Evolutionary conservation across 2,888 invertebrate genomes (phyloP), one percentile per base, ranked within the genome.

Genomic region (Pyrrhopygopsis socrates): DNA sequence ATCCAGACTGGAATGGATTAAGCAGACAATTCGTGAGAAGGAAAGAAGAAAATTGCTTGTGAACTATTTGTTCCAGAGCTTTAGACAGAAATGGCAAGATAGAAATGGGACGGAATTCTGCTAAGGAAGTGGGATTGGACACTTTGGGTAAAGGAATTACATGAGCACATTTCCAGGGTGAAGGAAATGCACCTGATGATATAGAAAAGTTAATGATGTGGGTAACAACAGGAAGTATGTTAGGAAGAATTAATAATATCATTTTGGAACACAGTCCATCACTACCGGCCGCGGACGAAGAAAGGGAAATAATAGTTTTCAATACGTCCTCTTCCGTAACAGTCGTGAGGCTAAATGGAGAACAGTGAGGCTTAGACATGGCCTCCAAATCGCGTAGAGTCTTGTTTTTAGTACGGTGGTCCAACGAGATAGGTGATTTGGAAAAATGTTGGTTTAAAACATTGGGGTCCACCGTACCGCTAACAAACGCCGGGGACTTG

Each of bases 271-370:
- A 38, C 3, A 67, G 2, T 8, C 22, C 13, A 22, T n/a, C 41
- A 27, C 24, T 70, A 22, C 34, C 73, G 20, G 58, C 54, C 30
- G 54, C 54, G 22, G 73, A 30, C 30, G 73, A 73, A 73, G 73
- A 30, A 34, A 73, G 54, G 8, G 73, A 34, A 27, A 20, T 20
- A 50, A 78, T 68, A 9, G 24, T 30, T n/a, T 34, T 58, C 67
- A 73, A 81, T n/a, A n/a, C 74, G 34, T 81, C 81, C 54, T 22
- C 54, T 34, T 50, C 38, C 50, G 74, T 74, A 67, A 81, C 60
- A 20, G 18, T 38, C 34, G 70, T 24, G 24, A 79, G 63, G 41
- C 22, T 20, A 65, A 80, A 73, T 18, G 65, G 24, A n/a, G n/a
- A n/a, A n/a, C n/a, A n/a, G n/a, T n/a, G n/a, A n/a, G n/a, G n/a